A percentile compares a stretch with the other conserved stretches of the same genome.
Evolutionary conservation across 2,113 vertebrate species (phyloP).

Genomic region (Cyrtonyx montezumae): DNA sequence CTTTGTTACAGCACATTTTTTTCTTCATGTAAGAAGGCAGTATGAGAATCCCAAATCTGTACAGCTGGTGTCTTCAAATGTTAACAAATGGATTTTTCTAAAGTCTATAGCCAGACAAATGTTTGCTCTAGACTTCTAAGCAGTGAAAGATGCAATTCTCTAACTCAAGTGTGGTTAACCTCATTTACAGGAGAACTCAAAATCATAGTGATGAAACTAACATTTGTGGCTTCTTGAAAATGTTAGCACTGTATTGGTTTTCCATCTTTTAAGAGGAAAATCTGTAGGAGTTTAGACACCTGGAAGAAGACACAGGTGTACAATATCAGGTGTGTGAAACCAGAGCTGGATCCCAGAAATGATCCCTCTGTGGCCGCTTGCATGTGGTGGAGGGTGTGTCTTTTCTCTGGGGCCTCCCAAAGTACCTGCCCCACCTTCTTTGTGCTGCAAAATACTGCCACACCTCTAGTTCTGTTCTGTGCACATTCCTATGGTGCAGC

Average conservation of each 20-base stretch:
- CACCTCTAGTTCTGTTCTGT: not conserved
- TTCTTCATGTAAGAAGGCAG: not conserved
- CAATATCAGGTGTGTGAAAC: not conserved
- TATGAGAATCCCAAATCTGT: not conserved
- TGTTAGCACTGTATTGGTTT: not conserved
- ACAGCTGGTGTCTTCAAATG: not conserved
- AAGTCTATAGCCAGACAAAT: not conserved
- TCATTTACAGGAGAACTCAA: not conserved
- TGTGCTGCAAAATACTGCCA: not conserved
- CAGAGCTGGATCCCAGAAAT: not conserved
- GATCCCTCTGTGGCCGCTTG: not conserved
- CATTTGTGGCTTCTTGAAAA: not conserved
- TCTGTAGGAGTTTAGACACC: not conserved
- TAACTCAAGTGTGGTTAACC: not conserved
- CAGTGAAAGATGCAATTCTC: not conserved
- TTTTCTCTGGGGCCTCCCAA: not conserved
- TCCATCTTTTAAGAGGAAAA: not conserved
- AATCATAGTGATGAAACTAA: not conserved
- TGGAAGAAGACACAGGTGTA: not conserved
- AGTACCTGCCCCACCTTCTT: not conserved
- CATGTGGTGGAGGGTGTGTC: not conserved
- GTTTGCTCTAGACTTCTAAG: conserved; percentile 27
- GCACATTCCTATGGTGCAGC: accelerated
- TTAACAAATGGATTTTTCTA: conserved; percentile 21
- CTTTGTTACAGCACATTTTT: not conserved